These are phyloP conservation scores for Chloebia gouldiae DNA, from an alignment of 2,113 vertebrate species.

Conservation along the genomic window DNA sequence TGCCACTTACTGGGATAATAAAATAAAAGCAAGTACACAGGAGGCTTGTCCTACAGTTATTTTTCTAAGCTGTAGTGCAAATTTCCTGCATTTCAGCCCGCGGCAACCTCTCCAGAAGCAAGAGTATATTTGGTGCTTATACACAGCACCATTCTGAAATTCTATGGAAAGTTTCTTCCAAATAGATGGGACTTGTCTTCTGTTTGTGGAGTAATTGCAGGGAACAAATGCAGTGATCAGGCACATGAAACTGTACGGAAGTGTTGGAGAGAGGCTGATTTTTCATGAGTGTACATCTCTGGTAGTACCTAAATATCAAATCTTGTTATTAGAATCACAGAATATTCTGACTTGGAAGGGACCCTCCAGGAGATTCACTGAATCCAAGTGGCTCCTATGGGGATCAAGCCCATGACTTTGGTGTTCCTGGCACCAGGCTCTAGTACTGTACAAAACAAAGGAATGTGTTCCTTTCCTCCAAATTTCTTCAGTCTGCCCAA, in stretches of 20 bases:
- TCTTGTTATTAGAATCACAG: neutral
- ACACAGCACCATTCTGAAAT: neutral
- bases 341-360: neutral
- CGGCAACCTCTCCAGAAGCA: neutral
- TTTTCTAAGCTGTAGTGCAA: neutral
- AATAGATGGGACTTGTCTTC: neutral
- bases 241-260: neutral
- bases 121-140: neutral
- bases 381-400: neutral
- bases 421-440: neutral
- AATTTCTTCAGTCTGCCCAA: neutral
- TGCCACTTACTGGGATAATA: neutral
- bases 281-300: neutral
- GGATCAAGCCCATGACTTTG: neutral
- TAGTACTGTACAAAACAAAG: neutral
- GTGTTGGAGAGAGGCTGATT: rapidly evolving
- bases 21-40: neutral
- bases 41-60: neutral
- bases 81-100: neutral
- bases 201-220: neutral
- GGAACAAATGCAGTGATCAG: neutral
- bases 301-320: neutral
- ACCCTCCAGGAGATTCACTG: neutral
- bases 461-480: neutral
- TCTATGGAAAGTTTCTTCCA: neutral